Conservation (phyloP, 2,797 vertebrate species). For the Poeciliopsis turneri region DNA sequence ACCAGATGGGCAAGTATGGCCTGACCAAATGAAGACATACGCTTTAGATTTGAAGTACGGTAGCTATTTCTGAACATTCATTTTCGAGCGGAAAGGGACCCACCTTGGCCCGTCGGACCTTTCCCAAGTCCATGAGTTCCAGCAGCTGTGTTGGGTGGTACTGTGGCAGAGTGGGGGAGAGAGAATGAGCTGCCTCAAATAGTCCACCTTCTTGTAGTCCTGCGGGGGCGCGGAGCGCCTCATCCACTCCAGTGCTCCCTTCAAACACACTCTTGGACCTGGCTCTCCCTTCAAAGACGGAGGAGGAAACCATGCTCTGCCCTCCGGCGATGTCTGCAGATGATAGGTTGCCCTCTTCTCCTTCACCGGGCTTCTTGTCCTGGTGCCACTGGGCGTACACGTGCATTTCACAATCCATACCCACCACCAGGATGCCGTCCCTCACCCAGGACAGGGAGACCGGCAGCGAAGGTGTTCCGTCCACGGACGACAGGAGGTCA, state of each 20-base stretch:
- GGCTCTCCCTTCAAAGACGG: constrained; percentile 78
- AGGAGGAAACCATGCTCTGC: constrained; percentile 55
- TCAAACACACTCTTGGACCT: constrained; percentile 89
- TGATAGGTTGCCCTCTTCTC: constrained; percentile 77
- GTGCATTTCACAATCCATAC: constrained; percentile 99
- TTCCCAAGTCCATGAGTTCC: constrained; percentile 97
- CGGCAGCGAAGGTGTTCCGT: constrained; percentile 94
- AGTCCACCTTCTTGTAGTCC: constrained; percentile 95
- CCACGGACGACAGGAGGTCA: constrained; percentile 93
- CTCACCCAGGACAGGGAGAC: constrained; percentile 98
- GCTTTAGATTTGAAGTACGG: not conserved
- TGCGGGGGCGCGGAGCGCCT: constrained; percentile 89
- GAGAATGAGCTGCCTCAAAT: constrained; percentile 95
- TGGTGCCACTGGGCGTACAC: constrained; percentile 99
- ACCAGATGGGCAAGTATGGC: constrained; percentile 97
- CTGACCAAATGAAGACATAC: constrained; percentile 36
- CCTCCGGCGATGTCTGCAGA: constrained; percentile 77
- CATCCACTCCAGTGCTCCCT: constrained; percentile 85
- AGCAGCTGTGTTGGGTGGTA: constrained; percentile 97
- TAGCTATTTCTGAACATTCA: not conserved
- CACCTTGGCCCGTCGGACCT: constrained; percentile 93
- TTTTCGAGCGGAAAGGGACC: constrained; percentile 7
- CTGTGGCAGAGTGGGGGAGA: constrained; percentile 96
- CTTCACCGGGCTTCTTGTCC: constrained; percentile 85
- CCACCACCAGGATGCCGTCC: constrained; percentile 96